Conservation (phyloP, 2,113 vertebrate species). For the Gallinago jamesoni region DNA sequence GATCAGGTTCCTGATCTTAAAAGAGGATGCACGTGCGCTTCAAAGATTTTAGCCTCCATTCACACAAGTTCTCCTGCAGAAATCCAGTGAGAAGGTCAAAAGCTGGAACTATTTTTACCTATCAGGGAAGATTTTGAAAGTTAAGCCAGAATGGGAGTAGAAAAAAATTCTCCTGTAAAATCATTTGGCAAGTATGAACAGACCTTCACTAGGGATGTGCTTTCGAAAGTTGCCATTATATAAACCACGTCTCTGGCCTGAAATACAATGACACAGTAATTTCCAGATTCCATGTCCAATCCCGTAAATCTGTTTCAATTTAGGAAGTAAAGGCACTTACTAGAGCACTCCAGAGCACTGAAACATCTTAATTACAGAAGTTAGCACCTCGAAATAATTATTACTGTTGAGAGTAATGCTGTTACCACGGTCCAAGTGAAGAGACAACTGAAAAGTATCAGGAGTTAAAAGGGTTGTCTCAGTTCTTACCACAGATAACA, state of each 20-base stretch:
- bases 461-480: not conserved
- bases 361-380: not conserved
- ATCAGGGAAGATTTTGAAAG: not conserved
- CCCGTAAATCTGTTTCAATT: not conserved
- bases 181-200: not conserved
- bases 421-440: not conserved
- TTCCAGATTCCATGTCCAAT: not conserved
- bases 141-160: not conserved
- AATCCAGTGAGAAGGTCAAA: not conserved
- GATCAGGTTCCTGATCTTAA: not conserved
- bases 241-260: not conserved
- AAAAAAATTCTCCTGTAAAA: not conserved
- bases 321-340: not conserved
- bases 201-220: not conserved
- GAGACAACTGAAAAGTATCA: not conserved
- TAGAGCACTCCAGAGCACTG: not conserved
- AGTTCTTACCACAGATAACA: not conserved
- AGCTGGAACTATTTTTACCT: not conserved
- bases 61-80: not conserved
- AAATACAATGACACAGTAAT: not conserved
- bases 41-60: not conserved
- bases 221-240: not conserved
- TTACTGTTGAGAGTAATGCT: not conserved
- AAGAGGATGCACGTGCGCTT: not conserved
- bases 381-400: not conserved